Evolutionary conservation across 2,797 vertebrate genomes (phyloP).

Genomic region (Danio kyathit): DNA sequence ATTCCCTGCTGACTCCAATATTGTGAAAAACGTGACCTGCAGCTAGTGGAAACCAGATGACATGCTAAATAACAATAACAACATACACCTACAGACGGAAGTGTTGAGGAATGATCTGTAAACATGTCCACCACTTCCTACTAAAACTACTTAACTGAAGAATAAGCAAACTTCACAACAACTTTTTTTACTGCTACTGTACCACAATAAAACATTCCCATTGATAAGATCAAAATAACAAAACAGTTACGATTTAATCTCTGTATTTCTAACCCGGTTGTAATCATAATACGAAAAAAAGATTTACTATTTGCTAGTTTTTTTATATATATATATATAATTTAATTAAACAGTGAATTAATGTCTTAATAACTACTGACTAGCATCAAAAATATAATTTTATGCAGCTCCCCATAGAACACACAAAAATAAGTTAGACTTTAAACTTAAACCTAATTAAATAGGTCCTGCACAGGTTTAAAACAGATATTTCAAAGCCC

Average conservation of each 20-base stretch:
- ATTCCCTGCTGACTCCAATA: slow-evolving; percentile 19
- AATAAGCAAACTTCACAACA: no score
- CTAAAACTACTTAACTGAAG: neutral
- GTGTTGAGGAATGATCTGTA: neutral
- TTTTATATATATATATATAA: neutral
- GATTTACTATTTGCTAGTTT: neutral
- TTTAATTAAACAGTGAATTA: neutral
- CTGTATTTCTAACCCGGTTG: neutral
- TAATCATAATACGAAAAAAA: neutral
- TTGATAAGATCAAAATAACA: neutral
- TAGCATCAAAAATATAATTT: neutral
- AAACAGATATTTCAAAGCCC: no score
- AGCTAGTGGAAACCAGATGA: slow-evolving; percentile 38
- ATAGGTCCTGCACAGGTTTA: no score
- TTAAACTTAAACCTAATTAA: no score
- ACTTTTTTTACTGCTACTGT: no score
- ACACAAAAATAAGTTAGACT: no score
- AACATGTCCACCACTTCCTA: neutral
- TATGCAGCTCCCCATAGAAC: neutral
- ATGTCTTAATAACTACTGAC: neutral
- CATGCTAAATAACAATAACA: slow-evolving; percentile 1
- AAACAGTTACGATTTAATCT: neutral
- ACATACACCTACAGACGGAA: neutral
- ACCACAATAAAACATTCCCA: no score
- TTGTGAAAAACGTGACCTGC: slow-evolving; percentile 42